Evolutionary conservation across 2,888 invertebrate species (phyloP), one percentile per base, ranked within the genome.

Genomic region (Hermodice carunculata): DNA sequence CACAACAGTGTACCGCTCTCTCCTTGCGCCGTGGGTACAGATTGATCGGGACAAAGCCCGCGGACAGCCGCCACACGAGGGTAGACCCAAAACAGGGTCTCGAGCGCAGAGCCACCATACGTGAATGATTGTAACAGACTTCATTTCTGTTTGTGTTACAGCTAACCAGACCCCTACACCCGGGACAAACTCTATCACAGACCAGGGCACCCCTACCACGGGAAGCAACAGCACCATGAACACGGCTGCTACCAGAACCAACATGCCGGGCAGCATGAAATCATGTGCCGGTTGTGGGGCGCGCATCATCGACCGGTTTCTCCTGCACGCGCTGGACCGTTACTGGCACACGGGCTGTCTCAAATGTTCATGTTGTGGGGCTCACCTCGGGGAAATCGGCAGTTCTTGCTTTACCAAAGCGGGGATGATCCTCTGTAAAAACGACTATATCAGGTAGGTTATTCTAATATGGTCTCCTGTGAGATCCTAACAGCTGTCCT

Each of bases 301-400:
- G 22, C 93, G 94, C 89, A 96, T 96, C 85, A 91, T 93, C 80
- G 96, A 96, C 89, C 90, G 95, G 87, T 96, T 92, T 89, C 91
- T 96, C 76, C 90, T 96, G 74, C 93, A 94, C 88, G 95, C 96
- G 78, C 89, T 96, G 86, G 96, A 96, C 89, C 90, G 95, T 87
- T 96, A 94, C 88, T 96, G 96, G 96, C 96, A 96, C 89, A 94
- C 95, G 89, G 91, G 92, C 79, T 96, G 96, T 87, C 91, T 96
- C 81, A 96, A 96, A 89, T 96, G 96, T 89, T 91, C 93, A 84
- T 94, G 92, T 88, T 96, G 96, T 87, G 92, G 92, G 75, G 92
- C 93, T 75, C 92, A 92, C 86, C 90, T 96, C 77, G 95, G 94
- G 81, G 96, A 96, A 86, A 92, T 96, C 87, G 95, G 95, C 71